Percentiles rank a stretch among this genome's conserved stretches.
These are phyloP conservation scores for Apis dorsata DNA, from an alignment of 1,140 invertebrate genomes.

Conservation along the genomic window DNA sequence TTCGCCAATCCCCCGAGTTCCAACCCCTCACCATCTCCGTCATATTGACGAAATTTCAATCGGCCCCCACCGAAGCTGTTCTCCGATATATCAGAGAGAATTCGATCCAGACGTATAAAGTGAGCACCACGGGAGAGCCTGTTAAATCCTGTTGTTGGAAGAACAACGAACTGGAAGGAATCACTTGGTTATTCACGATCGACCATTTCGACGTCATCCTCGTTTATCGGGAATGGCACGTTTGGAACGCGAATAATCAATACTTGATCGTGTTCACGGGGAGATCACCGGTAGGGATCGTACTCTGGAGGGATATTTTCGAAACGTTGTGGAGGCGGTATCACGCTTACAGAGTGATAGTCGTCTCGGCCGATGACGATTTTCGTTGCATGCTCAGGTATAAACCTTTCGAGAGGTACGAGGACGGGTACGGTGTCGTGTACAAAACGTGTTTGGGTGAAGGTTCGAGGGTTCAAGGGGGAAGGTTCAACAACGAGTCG, in stretches of 20 bases:
- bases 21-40: constrained; percentile 49
- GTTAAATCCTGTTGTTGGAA: too few relatives aligned
- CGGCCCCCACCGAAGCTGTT: constrained; percentile 26
- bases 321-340: constrained; percentile 52
- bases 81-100: constrained; percentile 16
- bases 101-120: constrained; percentile 39
- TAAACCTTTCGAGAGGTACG: constrained; percentile 47
- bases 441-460: constrained; percentile 16
- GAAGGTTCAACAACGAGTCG: too few relatives aligned
- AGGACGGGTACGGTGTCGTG: constrained; percentile 49
- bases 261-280: constrained; percentile 49
- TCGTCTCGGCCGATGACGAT: constrained; percentile 43
- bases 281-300: rapidly evolving
- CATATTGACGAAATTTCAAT: constrained; percentile 23
- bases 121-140: not conserved
- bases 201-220: constrained; percentile 3
- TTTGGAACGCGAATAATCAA: constrained; percentile 51
- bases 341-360: constrained; percentile 51
- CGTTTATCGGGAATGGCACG: constrained; percentile 10
- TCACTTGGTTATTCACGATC: constrained; percentile 53
- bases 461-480: too few relatives aligned
- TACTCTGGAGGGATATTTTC: constrained; percentile 16
- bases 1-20: constrained; percentile 40
- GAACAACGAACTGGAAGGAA: too few relatives aligned
- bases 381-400: constrained; percentile 60